Percentiles rank a stretch among this genome's conserved stretches.
Conservation (phyloP, 1,140 invertebrate species). For the Solenopsis invicta region DNA sequence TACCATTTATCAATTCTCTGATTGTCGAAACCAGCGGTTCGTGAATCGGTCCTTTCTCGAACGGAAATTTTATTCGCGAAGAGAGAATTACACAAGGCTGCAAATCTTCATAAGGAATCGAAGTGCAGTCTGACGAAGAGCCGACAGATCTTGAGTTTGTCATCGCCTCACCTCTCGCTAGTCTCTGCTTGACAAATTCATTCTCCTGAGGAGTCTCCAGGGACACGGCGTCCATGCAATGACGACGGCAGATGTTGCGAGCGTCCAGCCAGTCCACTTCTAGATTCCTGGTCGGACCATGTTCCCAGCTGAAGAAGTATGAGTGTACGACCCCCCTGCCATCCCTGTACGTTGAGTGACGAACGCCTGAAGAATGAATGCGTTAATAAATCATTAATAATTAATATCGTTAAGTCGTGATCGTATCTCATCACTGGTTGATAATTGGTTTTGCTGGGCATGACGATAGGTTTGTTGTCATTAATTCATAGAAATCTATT, state of each 20-base stretch:
- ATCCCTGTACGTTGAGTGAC: conserved; percentile 95
- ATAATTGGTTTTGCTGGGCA: background rate
- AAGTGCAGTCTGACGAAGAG: background rate
- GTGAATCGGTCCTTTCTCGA: background rate
- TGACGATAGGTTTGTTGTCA: background rate
- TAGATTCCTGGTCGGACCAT: conserved; percentile 93
- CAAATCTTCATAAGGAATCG: background rate
- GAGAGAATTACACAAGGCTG: background rate
- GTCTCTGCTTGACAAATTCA: conserved; percentile 95
- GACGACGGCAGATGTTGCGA: conserved; percentile 95
- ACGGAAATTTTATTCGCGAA: background rate
- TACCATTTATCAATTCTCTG: background rate
- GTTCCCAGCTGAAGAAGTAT: conserved; percentile 98
- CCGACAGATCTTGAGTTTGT: background rate
- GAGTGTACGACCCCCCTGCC: conserved; percentile 94
- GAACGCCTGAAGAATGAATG: conserved; percentile 89
- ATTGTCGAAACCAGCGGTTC: conserved; percentile 3
- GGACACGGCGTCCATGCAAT: conserved; percentile 97
- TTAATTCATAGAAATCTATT: conserved; percentile 19
- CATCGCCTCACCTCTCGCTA: conserved; percentile 88
- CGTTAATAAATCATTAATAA: conserved; percentile 35
- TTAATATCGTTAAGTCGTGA: conserved; percentile 24
- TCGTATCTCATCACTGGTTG: background rate
- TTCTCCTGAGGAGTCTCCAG: conserved; percentile 96
- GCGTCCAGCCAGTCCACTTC: conserved; percentile 97